Base-by-base conservation (phyloP, 2,113 vertebrate species). In the Forbesichthys papilliferus region DNA sequence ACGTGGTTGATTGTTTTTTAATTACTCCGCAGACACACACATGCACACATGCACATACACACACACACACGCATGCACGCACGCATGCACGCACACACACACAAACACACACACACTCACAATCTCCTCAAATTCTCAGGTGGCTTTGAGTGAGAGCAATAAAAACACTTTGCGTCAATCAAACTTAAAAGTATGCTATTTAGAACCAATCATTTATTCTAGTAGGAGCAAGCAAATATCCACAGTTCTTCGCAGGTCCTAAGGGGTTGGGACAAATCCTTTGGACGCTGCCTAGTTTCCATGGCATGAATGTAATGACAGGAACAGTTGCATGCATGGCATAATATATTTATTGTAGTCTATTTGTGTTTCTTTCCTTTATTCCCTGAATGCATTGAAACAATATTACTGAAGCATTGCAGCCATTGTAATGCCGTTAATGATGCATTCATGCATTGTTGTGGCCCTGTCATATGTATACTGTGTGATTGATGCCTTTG, bases 201-300 rank as follows among this genome's bases (percentile, higher is more conserved):
- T 27, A 27, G 27, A 27, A 27, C 2, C 27, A 27, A 27, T 27
- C 2, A 27, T 27, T 27, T 27, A 27, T 27, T 27, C 27, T 3
- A 27, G 27, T 27, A 8, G 7, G 27, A 60, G 16, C 8, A 59
- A 49, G 3, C 49, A 67, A 16, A 42, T 42, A 42, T 42, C 36
- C 36, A 42, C 36, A 42, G 4, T 42, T 42, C 7, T 42, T 8
- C 36, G 5, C 36, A 42, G 7, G 36, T 5, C 36, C 36, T 8
- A 10, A 61, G 67, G 64, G 66, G 59, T 80, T 53, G 0, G 2
- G 74, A 74, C 66, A 73, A 11, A 58, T 75, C 64, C 51, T 73
- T 27, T 66, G 66, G 69, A 73, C 76, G 69, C 69, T 71, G 57
- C 51, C 20, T 63, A 9, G 80, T 87, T 88, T 66, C 83, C 14